Conservation (phyloP, 2,113 vertebrate species). For the Mesitornis unicolor region DNA sequence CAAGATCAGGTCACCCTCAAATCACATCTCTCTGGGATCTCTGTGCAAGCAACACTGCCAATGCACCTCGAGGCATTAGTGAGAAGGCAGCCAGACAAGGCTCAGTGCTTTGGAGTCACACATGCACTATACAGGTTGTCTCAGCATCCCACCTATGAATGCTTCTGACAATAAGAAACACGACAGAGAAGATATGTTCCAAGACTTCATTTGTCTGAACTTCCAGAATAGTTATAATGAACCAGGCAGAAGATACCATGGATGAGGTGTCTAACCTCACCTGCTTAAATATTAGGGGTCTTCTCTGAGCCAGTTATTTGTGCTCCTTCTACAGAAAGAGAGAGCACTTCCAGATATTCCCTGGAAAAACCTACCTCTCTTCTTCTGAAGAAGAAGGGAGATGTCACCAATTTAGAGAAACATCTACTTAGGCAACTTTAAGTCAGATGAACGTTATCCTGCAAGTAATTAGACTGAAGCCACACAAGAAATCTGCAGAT, state of each 20-base stretch:
- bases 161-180: background rate
- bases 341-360: background rate
- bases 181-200: background rate
- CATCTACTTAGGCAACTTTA: background rate
- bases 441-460: background rate
- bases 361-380: background rate
- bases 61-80: background rate
- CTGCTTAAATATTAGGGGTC: background rate
- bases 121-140: background rate
- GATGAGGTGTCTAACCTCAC: background rate
- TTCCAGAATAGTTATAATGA: background rate
- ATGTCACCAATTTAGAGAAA: background rate
- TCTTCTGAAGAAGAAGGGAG: background rate
- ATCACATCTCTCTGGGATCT: background rate
- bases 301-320: background rate
- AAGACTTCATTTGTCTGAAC: background rate
- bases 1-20: background rate
- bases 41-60: background rate
- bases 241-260: background rate
- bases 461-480: background rate
- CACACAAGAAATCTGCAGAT: background rate
- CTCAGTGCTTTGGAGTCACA: background rate
- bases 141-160: background rate
- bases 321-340: background rate
- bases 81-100: background rate